Percentiles rank a stretch among this genome's conserved stretches.
Conservation (phyloP, 1,140 invertebrate genomes). For the Aphaenogaster rudis region DNA sequence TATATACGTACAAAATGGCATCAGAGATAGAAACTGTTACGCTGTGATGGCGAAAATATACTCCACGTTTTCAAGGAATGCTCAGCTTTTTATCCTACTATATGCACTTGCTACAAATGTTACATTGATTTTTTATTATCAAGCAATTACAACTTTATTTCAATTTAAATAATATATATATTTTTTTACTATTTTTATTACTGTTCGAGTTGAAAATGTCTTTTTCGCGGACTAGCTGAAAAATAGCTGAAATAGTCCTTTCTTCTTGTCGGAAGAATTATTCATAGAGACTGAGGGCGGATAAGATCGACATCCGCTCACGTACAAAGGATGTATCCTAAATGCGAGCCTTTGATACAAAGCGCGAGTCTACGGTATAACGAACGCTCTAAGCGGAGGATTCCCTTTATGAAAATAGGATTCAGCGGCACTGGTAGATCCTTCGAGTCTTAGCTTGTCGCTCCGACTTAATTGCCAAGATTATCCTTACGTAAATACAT, state of each 20-base stretch:
- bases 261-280: not conserved
- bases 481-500: constrained; percentile 41
- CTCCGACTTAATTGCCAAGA: constrained; percentile 52
- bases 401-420: constrained; percentile 30
- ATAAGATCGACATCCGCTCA: constrained; percentile 8
- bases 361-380: not conserved
- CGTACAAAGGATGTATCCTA: constrained; percentile 23
- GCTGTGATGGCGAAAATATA: not conserved
- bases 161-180: not conserved
- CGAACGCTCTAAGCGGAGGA: constrained; percentile 1
- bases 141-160: not conserved
- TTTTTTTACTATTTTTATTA: not conserved
- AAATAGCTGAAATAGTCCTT: not conserved
- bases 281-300: not conserved
- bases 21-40: not conserved
- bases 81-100: not conserved
- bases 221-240: not conserved
- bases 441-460: constrained; percentile 18
- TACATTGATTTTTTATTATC: not conserved
- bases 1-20: not conserved
- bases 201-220: not conserved
- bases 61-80: not conserved
- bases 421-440: constrained; percentile 3
- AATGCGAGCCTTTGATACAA: constrained; percentile 1
- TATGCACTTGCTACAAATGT: not conserved